phyloP scores from a whole-genome alignment of 1,140 invertebrate genomes.

The Cotesia vestalis region DNA sequence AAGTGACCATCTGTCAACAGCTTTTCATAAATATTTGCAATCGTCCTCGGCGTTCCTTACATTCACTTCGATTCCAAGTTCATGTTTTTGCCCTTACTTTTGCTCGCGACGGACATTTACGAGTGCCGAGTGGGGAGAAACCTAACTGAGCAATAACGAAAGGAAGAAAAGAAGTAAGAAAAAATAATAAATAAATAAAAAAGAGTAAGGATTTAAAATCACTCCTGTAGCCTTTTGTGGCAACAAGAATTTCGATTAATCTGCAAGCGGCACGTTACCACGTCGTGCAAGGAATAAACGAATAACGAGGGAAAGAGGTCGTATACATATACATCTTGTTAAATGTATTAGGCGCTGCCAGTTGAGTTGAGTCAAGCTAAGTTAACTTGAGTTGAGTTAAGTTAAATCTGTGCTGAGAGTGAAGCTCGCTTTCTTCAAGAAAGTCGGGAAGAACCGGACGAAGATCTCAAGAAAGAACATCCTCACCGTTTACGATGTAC shows the following conservation, averaged over 20 bases:
- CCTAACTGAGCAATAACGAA: background rate
- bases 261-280: constrained; percentile 32
- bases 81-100: background rate
- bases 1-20: constrained; percentile 14
- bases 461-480: background rate
- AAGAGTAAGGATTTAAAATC: constrained; percentile 25
- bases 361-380: background rate
- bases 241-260: constrained; percentile 36
- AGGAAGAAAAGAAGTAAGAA: background rate
- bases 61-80: constrained; percentile 5
- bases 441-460: background rate
- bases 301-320: constrained; percentile 31
- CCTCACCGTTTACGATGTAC: constrained; percentile 6
- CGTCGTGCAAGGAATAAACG: constrained; percentile 32
- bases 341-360: background rate
- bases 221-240: constrained; percentile 29
- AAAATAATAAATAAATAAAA: constrained; percentile 5
- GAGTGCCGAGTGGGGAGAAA: no score
- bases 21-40: constrained; percentile 26
- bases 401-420: background rate
- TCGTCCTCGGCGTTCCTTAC: constrained; percentile 7
- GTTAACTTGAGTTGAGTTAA: background rate
- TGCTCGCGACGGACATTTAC: no score
- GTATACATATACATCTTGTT: background rate
- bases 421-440: background rate